Percentiles rank a stretch among this genome's conserved stretches.
Evolutionary conservation across 2,888 invertebrate genomes (phyloP).

Genomic region (Nowickia ferox): DNA sequence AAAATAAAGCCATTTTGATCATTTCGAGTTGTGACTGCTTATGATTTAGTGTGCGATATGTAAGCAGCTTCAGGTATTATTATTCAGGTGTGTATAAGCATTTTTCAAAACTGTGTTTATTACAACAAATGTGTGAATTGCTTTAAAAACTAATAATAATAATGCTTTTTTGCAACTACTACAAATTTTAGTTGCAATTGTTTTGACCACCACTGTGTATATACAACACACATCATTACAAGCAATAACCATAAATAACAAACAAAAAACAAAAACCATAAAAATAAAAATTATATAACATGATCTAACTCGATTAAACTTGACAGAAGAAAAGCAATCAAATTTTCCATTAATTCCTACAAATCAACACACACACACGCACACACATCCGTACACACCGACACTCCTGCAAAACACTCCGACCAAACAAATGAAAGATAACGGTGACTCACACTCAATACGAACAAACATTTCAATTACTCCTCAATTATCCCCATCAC

Average conservation of each 20-base stretch:
- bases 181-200: not conserved
- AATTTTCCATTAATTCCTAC: not conserved
- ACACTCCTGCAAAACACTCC: not conserved
- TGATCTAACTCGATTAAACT: not conserved
- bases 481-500: not conserved
- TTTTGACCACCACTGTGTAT: not conserved
- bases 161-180: not conserved
- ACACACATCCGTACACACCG: not conserved
- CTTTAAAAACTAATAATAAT: no score
- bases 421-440: not conserved
- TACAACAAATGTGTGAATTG: no score
- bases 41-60: no score
- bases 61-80: no score
- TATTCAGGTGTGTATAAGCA: no score
- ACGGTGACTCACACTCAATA: not conserved
- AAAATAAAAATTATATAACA: not conserved
- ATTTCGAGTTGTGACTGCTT: no score
- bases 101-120: no score
- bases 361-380: not conserved
- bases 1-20: no score
- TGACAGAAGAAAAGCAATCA: conserved; percentile 7
- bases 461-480: conserved; percentile 9
- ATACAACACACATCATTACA: not conserved
- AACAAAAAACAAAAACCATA: not conserved
- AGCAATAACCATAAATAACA: not conserved